Percentiles rank a stretch among this genome's conserved stretches.
Conservation (phyloP, 2,888 invertebrate genomes). For the Patella depressa region DNA sequence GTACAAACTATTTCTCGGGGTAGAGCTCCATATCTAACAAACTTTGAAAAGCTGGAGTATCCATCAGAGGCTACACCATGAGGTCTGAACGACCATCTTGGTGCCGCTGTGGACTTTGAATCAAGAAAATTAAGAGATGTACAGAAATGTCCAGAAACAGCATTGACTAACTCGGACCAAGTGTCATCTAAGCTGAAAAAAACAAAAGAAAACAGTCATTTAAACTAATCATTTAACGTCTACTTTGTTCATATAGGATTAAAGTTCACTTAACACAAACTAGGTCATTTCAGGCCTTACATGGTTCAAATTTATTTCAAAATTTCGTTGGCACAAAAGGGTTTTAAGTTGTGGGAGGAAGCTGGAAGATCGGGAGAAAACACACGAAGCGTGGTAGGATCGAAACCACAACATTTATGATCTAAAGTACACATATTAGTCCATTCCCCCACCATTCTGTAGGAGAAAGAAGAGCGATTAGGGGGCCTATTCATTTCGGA, state of each 20-base stretch:
- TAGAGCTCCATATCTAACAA: constrained; percentile 83
- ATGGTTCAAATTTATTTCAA: no score
- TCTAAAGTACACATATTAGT: no score
- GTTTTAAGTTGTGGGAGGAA: no score
- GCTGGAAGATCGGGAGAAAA: no score
- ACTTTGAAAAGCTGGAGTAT: constrained; percentile 69
- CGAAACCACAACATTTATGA: background rate
- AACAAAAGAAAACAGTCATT: constrained; percentile 4
- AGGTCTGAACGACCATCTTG: constrained; percentile 87
- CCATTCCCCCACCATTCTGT: no score
- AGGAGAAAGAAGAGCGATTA: no score
- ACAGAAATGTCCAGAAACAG: constrained; percentile 94
- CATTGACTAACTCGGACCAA: constrained; percentile 91
- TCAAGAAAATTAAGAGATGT: constrained; percentile 94
- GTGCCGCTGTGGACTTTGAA: constrained; percentile 83
- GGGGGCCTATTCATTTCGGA: no score
- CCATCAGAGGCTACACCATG: constrained; percentile 77
- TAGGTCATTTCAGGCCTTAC: no score
- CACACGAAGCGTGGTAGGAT: background rate
- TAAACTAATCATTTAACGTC: background rate
- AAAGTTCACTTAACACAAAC: background rate
- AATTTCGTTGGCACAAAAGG: no score
- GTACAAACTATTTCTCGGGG: constrained; percentile 98
- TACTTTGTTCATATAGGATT: background rate
- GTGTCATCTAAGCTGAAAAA: constrained; percentile 78